Base-by-base conservation (phyloP, 2,888 invertebrate genomes). In the Gandaritis pyraliata region DNA sequence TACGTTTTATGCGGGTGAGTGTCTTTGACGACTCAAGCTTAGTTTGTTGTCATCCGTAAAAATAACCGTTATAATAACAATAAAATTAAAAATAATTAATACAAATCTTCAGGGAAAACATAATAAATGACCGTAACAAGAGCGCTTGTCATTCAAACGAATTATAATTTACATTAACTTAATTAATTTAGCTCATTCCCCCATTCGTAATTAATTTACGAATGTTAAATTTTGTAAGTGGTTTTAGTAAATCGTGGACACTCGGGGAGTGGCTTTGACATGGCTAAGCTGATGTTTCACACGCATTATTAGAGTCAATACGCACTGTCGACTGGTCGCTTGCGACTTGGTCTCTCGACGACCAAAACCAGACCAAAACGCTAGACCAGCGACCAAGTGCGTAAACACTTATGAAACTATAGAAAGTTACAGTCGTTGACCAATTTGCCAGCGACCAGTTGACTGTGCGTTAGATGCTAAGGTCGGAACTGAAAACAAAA, bases 101-200 rank as follows among this genome's bases (percentile, higher is more conserved):
- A 16, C 33, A 45, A 58, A 58, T 54, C 49, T 33, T 45, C 16
- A 57, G 49, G 46, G 50, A 55, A 49, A 54, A 53, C 33, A 46
- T 41, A 45, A 61, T 47, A 46, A 62, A 51, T 51, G 54, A 54
- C 51, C 2, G 30, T 48, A 58, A 51, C 50, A 51, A 54, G 54
- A 16, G 47, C 57, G 61, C 49, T 63, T 63, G 58, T 63, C 58
- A 58, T 49, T 62, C 63, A 63, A 63, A 58, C 43, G 41, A 38
- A 57, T 41, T 50, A 50, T 51, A 49, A 48, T 55, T 58, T 45
- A 36, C 68, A 68, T 70, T 71, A 67, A 47, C 7, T 54, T 67
- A 70, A 70, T 71, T 70, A 71, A 66, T 62, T 64, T 54, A 46
- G 39, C 46, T 62, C 33, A 30, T 45, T 58, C 62, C 52, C 58